Conservation (phyloP, 2,888 invertebrate genomes). For the Lithophane ornitopus region DNA sequence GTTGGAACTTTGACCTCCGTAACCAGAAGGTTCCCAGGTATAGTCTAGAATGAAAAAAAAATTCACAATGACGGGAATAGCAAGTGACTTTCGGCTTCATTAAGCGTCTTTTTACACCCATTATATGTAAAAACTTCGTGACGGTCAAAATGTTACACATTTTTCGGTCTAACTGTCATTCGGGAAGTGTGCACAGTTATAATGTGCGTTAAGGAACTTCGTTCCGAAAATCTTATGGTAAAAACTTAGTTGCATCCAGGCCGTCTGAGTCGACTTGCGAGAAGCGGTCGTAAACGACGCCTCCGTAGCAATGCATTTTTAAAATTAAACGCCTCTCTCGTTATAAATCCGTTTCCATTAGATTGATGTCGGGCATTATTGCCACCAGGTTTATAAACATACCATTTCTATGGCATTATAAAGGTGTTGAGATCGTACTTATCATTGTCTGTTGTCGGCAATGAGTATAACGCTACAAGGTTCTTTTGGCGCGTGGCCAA, state of each 20-base stretch:
- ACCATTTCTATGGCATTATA: slow-evolving; percentile 16
- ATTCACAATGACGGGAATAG: background rate
- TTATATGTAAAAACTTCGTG: no score
- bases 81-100: background rate
- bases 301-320: slow-evolving; percentile 67
- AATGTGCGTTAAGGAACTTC: no score
- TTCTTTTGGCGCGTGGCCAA: background rate
- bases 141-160: no score
- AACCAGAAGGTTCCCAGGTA: background rate
- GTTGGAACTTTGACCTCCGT: background rate
- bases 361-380: slow-evolving; percentile 66
- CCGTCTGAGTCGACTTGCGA: slow-evolving; percentile 50
- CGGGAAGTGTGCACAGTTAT: no score
- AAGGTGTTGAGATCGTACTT: background rate
- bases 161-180: no score
- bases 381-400: slow-evolving; percentile 33
- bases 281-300: slow-evolving; percentile 60
- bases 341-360: slow-evolving; percentile 65
- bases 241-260: slow-evolving; percentile 11
- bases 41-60: background rate
- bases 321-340: slow-evolving; percentile 64
- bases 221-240: background rate
- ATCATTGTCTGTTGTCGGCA: background rate
- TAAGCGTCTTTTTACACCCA: background rate
- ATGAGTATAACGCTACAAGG: background rate